Base-by-base conservation (phyloP, 1,140 invertebrate species). In the Glomeris maerens region DNA sequence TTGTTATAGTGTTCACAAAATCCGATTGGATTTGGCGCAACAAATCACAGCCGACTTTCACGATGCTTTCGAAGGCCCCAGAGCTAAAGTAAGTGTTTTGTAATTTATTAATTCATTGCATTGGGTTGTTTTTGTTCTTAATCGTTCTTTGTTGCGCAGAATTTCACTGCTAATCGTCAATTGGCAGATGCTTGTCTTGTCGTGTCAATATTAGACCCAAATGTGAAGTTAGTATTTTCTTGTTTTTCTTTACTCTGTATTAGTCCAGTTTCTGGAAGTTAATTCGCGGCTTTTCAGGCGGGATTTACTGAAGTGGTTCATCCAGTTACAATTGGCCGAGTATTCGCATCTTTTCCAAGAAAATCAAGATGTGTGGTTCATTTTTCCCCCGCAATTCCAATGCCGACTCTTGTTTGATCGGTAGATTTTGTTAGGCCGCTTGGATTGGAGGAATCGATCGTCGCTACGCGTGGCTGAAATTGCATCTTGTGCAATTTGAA, bases 371-470 rank as follows among this genome's bases (percentile, higher is more conserved):
- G 70, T 74, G 56, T 69, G 66, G 60, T 40, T 48, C 17, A 42
- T 38, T 28, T 41, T 40, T 50, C 47, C 21, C 23, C 4, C 10
- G 27, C 29, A 38, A 23, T 25, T 5, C 20, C 7, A 40, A 27
- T 20, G 27, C 3, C 3, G n/a, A n/a, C n/a, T n/a, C n/a, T n/a
- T 48, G 31, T 52, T 39, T 14, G 2, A 48, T 28, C 13, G 13
- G 22, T 40, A 28, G 47, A 23, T 50, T 10, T 49, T 45, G 47
- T 2, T 47, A 72, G 67, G 80, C 80, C 29, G 88, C 90, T 1
- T 98, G 95, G 94, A 67, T 98, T 31, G 87, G 96, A 62, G 94
- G 94, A 71, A 74, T 98, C 31, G 93, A 98, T 66, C 80, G 86
- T 50, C 73, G 95, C 27, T 96, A 93, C 67, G 79, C 82, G 1